Base-by-base conservation (phyloP, 2,113 vertebrate species). In the Rhinoderma darwinii region DNA sequence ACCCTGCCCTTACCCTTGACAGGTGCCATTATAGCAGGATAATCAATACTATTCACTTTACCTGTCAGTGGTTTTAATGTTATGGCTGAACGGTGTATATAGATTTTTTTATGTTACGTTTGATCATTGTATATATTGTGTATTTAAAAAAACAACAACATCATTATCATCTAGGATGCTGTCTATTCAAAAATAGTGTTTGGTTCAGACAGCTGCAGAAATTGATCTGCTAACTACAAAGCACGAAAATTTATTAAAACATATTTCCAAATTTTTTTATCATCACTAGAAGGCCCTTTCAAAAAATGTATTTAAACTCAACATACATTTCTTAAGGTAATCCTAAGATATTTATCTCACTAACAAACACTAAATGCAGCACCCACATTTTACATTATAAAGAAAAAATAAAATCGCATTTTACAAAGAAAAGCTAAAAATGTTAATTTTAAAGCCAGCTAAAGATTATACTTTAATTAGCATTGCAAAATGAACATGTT, bases 401-500 rank as follows among this genome's bases (percentile, higher is more conserved):
- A 9, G 9, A 61, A 27, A 61, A 27, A 61, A 61, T 5, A 61
- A 11, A 61, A 27, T 61, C 4, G n/a, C 4, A 61, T 41, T 59
- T 56, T 61, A 12, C 7, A 14, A 47, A 12, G 11, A 3, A 50
- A 18, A 68, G 27, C 7, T 82, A 68, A 39, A 27, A 47, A 68
- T 82, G 22, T 70, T 25, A 30, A 68, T 47, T 25, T 47, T 27
- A 44, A 61, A 66, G 59, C 10, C 59, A 47, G 79, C 70, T 11
- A 82, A 54, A 35, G 61, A 82, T 47, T n/a, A 82, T 63, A 82
- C 61, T 47, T 82, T 66, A 68, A 82, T 68, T 82, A 82, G 43
- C 27, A 82, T 82, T 50, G 41, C n/a, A 22, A 82, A 70, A 82
- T 82, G 80, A 82, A 68, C 61, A 30, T 70, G 50, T 63, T 47